Evolutionary conservation across 2,113 vertebrate genomes (phyloP).

Genomic region (Cyprichromis sp.): DNA sequence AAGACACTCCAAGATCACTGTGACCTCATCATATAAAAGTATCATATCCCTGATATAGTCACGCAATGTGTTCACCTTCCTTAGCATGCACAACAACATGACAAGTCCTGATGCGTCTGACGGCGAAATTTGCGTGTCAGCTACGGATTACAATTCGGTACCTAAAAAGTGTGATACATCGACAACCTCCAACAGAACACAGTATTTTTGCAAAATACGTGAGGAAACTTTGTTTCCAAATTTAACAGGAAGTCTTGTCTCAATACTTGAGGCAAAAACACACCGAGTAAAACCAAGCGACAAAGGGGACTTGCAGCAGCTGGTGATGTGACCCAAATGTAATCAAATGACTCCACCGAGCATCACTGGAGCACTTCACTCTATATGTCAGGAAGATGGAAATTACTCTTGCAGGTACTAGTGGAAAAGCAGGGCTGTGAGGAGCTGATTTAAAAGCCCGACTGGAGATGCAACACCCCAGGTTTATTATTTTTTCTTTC

Average conservation of each 20-base stretch:
- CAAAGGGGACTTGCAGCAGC: not conserved
- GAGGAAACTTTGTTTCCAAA: not conserved
- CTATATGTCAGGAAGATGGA: not conserved
- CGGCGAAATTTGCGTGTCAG: not conserved
- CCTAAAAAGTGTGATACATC: not conserved
- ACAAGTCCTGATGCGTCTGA: not conserved
- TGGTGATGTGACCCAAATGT: not conserved
- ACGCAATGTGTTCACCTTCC: not conserved
- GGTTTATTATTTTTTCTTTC: not conserved
- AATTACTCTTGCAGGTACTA: not conserved
- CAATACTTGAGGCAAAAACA: not conserved
- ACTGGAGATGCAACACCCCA: not conserved
- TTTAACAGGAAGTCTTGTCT: not conserved
- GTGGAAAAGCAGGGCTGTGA: not conserved
- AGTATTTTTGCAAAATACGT: not conserved
- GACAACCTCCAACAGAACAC: not conserved
- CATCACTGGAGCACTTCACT: not conserved
- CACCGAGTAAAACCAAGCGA: not conserved
- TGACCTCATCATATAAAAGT: not conserved
- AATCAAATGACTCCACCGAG: not conserved
- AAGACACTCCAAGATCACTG: not conserved
- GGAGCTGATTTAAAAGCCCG: not conserved
- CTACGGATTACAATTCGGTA: not conserved
- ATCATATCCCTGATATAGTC: not conserved
- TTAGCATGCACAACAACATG: not conserved